Evolutionary conservation across 1,140 invertebrate species (phyloP).

Genomic region (Elymnias hypermnestra): DNA sequence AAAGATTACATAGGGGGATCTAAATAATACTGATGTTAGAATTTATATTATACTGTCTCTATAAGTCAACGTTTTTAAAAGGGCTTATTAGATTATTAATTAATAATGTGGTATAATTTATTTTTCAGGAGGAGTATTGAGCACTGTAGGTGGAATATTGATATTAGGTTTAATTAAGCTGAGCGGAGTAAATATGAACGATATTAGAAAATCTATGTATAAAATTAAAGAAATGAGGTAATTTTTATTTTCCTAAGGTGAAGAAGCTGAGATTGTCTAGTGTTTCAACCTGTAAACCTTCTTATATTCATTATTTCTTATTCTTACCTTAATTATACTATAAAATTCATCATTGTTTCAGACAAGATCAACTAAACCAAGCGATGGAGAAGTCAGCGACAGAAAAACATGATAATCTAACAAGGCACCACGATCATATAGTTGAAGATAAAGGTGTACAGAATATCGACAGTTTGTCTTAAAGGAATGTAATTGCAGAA

Average conservation of each 20-base stretch:
- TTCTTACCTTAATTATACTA: no score
- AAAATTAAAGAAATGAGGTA: slow-evolving; percentile 50
- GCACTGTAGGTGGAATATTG: slow-evolving; percentile 35
- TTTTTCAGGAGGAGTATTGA: slow-evolving; percentile 48
- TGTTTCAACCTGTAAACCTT: no score
- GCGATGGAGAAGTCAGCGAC: slow-evolving; percentile 39
- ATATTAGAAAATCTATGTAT: slow-evolving; percentile 48
- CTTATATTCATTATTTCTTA: no score
- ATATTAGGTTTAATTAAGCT: slow-evolving; percentile 45
- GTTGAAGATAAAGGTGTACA: slow-evolving; percentile 35
- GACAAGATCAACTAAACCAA: slow-evolving; percentile 43
- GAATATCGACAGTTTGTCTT: slow-evolving; percentile 32
- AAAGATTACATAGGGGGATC: no score
- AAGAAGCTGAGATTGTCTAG: no score
- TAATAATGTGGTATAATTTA: no score
- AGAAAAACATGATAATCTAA: slow-evolving; percentile 48
- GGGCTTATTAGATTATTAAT: no score
- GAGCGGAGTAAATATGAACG: slow-evolving; percentile 44
- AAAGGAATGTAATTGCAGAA: not conserved
- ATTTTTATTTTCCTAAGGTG: not conserved
- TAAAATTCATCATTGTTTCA: no score
- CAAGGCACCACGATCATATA: slow-evolving; percentile 41
- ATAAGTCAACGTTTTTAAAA: no score
- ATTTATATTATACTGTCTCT: no score
- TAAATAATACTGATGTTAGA: no score